Conservation (phyloP, 2,113 vertebrate genomes). For the Rhinoptilus africanus region DNA sequence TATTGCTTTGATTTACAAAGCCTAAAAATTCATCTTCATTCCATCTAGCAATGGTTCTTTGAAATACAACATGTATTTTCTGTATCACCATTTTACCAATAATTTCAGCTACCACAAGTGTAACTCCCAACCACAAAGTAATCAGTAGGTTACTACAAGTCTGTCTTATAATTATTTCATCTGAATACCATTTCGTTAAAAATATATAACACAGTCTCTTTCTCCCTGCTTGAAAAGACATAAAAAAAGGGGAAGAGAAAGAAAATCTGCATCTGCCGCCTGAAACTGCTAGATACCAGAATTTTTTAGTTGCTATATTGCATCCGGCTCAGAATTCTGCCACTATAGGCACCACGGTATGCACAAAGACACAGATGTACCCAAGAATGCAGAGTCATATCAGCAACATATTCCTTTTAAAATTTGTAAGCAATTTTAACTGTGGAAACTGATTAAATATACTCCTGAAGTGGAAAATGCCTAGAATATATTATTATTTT, state of each 20-base stretch:
- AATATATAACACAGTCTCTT: background rate
- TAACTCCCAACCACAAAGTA: background rate
- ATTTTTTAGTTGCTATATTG: background rate
- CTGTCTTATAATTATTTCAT: conserved; percentile 15
- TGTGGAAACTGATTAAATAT: background rate
- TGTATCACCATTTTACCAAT: background rate
- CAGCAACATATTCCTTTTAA: background rate
- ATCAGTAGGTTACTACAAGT: background rate
- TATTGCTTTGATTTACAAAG: background rate
- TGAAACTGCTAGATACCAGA: background rate
- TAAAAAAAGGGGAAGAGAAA: background rate
- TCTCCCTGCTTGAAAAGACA: background rate
- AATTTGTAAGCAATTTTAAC: background rate
- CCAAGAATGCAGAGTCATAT: background rate
- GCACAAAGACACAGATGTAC: background rate
- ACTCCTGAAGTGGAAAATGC: background rate
- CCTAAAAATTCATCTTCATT: background rate
- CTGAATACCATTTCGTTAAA: background rate
- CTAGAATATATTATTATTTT: background rate
- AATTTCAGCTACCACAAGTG: background rate
- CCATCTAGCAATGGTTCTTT: background rate
- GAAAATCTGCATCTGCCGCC: background rate
- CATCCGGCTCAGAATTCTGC: background rate
- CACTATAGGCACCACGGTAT: background rate
- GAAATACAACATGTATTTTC: background rate